phyloP scores from a whole-genome alignment of 2,797 vertebrate genomes.

The Uromys caudimaculatus region DNA sequence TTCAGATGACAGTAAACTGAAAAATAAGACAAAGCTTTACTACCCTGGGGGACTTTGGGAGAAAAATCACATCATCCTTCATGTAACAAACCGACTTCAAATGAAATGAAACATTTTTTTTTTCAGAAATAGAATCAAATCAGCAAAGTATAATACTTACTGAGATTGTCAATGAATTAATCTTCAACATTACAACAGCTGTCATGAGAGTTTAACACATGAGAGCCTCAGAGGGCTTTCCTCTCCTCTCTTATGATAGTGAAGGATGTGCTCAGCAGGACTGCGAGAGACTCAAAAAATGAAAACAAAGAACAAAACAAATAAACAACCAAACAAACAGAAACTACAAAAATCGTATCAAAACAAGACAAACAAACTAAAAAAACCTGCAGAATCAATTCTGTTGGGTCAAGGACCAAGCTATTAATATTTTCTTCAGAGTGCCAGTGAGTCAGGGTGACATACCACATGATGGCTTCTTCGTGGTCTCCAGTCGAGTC shows the following conservation, averaged over 20 bases:
- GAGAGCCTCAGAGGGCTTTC: not conserved
- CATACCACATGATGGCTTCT: not conserved
- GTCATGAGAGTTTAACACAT: not conserved
- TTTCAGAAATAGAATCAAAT: constrained; percentile 48
- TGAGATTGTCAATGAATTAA: not conserved
- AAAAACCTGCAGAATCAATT: not conserved
- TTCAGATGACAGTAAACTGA: not conserved
- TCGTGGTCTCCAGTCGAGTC: not conserved
- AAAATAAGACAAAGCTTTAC: constrained; percentile 16
- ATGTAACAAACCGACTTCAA: not conserved
- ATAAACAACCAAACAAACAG: not conserved
- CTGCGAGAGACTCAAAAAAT: not conserved
- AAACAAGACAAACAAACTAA: not conserved
- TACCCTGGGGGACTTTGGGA: not conserved
- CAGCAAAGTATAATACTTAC: not conserved
- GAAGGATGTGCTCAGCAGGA: not conserved
- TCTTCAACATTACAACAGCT: constrained; percentile 4
- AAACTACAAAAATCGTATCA: not conserved
- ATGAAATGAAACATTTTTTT: not conserved
- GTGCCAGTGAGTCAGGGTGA: too few species aligned
- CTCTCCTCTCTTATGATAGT: not conserved
- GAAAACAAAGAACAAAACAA: not conserved
- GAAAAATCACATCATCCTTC: not conserved
- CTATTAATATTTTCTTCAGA: not conserved
- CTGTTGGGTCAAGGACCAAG: not conserved